A percentile compares a stretch with the other conserved stretches of the same genome.
Evolutionary conservation across 2,797 vertebrate species (phyloP).

Genomic region (Premnoplex brunnescens): DNA sequence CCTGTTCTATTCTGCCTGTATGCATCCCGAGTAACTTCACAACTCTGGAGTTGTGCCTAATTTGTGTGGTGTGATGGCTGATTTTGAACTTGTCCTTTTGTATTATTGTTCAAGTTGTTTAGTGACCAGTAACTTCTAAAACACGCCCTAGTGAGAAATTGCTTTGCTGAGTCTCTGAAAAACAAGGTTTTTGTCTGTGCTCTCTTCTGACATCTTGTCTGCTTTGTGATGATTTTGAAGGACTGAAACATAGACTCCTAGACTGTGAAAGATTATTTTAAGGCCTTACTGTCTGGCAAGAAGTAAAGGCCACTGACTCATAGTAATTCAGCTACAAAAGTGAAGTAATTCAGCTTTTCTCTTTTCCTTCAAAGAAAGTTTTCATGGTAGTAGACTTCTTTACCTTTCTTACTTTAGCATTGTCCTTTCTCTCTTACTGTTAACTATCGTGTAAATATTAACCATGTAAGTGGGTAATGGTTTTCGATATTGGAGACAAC

Average conservation of each 20-base stretch:
- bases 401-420: not conserved
- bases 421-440: not conserved
- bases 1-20: not conserved
- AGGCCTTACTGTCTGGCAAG: not conserved
- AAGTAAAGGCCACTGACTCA: not conserved
- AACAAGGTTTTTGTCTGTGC: not conserved
- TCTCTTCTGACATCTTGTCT: not conserved
- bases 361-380: constrained; percentile 4
- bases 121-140: not conserved
- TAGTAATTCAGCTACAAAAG: not conserved
- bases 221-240: not conserved
- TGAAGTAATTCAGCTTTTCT: not conserved
- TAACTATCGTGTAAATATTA: not conserved
- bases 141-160: not conserved
- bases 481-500: not conserved
- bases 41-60: not conserved
- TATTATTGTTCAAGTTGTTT: not conserved
- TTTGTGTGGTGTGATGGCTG: not conserved
- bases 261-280: not conserved
- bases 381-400: not conserved
- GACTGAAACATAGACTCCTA: not conserved
- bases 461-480: not conserved
- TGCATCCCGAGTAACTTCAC: not conserved
- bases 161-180: not conserved
- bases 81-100: not conserved